Evolutionary conservation across 2,888 invertebrate genomes (phyloP), one percentile per base, ranked within the genome.

Genomic region (Spilosoma lubricipeda): DNA sequence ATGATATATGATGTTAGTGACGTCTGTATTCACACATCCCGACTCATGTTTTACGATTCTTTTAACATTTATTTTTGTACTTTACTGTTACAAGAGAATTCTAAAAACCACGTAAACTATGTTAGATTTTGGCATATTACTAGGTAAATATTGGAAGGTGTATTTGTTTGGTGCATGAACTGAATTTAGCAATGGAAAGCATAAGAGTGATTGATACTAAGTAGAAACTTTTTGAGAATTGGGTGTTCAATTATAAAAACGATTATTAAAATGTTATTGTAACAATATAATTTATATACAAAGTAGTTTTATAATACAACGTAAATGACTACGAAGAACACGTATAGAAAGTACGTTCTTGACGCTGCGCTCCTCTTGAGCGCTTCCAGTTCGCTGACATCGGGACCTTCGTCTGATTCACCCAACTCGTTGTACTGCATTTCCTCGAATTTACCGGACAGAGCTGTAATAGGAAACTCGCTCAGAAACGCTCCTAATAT

Each of bases 271-370:
- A 91, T 88, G 88, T 92, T 92, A 93, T 88, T 85, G 90, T 94
- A 94, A 94, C 94, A 94, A 94, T 93, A 92, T 93, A 94, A 91
- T 94, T 90, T 94, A 94, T 94, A 91, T 94, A 95, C 93, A 95
- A 93, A 91, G 88, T 90, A 91, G 90, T 85, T 90, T 92, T 93
- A 94, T 90, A 93, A 91, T 91, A 92, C 87, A 88, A 91, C 87
- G 86, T 92, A 89, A 86, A 92, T 90, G 80, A 89, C 88, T 87
- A 92, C 83, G 72, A 90, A 86, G 77, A 90, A 83, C 74, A 87
- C 85, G 69, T 89, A 74, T 67, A 84, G 83, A 77, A 88, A 83
- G 73, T 82, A 77, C 72, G 85, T 79, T 68, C 81, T 86, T 66
- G 82, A 72, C 7, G 90, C 90, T 42, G 87, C 82, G 87, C 95